Evolutionary conservation across 2,113 vertebrate genomes (phyloP).

Genomic region (Embiotoca jacksoni): DNA sequence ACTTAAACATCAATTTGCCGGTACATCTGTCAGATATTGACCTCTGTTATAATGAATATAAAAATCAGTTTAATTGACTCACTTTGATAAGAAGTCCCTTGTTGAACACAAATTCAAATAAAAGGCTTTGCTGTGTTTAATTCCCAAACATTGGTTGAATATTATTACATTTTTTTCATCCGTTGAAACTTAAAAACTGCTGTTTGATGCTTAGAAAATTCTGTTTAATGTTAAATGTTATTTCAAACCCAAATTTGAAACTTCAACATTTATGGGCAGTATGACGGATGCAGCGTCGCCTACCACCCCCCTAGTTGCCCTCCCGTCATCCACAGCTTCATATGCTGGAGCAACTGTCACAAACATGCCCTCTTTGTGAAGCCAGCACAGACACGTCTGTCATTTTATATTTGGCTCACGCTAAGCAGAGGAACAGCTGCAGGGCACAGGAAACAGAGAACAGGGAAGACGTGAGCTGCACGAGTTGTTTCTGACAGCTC

Average conservation of each 20-base stretch:
- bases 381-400: constrained; percentile 74
- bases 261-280: constrained; percentile 27
- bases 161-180: constrained; percentile 2
- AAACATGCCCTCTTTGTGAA: constrained; percentile 70
- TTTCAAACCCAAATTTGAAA: constrained; percentile 1
- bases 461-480: constrained; percentile 58
- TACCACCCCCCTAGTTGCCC: not conserved
- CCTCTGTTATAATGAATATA: not conserved
- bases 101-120: not conserved
- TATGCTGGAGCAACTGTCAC: constrained; percentile 69
- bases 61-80: not conserved
- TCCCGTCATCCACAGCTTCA: constrained; percentile 56
- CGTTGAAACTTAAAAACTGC: constrained; percentile 10
- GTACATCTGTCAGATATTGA: not conserved
- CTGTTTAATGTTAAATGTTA: not conserved
- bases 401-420: constrained; percentile 79
- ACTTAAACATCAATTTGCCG: constrained; percentile 16
- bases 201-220: constrained; percentile 10
- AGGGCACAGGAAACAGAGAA: constrained; percentile 73
- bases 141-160: not conserved
- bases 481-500: constrained; percentile 75
- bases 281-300: constrained; percentile 23
- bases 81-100: not conserved
- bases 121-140: not conserved
- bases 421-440: constrained; percentile 79